These are phyloP conservation scores for Pheosia gnoma DNA, from an alignment of 2,888 invertebrate species.

Conservation along the genomic window DNA sequence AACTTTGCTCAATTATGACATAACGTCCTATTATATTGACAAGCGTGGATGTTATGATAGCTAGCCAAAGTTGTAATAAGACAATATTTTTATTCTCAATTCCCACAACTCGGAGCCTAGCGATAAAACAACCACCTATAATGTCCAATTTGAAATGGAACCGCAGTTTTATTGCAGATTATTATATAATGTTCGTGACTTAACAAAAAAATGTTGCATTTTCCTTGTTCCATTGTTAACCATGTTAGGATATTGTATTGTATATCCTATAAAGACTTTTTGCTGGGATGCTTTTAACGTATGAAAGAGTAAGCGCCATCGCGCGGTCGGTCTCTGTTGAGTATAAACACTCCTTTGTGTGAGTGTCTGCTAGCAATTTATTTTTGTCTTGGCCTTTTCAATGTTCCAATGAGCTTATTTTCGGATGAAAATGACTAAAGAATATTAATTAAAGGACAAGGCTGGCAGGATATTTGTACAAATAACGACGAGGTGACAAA, in stretches of 20 bases:
- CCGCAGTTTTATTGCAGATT: conserved; percentile 9
- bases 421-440: conserved; percentile 3
- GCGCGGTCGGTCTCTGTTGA: conserved; percentile 1
- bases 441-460: not conserved
- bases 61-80: too few species aligned
- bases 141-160: not conserved
- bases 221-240: conserved; percentile 20
- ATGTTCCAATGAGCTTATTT: not conserved
- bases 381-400: conserved; percentile 4
- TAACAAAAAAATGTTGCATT: conserved; percentile 15
- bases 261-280: conserved; percentile 2
- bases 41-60: too few species aligned
- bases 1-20: too few species aligned
- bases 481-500: too few species aligned
- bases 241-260: conserved; percentile 5
- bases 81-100: too few species aligned
- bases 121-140: not conserved
- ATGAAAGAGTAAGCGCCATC: conserved; percentile 1
- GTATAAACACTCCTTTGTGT: conserved; percentile 2
- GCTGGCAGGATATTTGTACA: too few species aligned
- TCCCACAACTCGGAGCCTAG: not conserved
- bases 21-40: too few species aligned
- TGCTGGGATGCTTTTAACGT: not conserved
- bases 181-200: conserved; percentile 16
- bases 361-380: conserved; percentile 3